Evolutionary conservation across 2,113 vertebrate genomes (phyloP), one percentile per base, ranked within the genome.

Genomic region (Papio anubis): DNA sequence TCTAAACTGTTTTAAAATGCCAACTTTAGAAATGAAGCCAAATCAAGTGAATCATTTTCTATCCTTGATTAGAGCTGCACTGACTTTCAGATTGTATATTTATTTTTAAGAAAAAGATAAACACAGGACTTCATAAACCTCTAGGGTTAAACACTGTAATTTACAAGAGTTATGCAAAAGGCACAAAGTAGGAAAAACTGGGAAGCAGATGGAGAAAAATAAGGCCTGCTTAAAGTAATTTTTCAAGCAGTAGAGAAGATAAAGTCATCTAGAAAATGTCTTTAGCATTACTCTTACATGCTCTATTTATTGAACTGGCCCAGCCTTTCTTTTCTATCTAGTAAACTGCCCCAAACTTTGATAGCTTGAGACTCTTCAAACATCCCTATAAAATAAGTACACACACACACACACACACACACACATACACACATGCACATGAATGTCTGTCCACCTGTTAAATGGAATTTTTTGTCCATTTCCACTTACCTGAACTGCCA

Each of bases 1-100:
- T 85, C 90, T 91, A 83, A 32, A 40, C 48, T 55, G 32, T 43
- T 90, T 68, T 76, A n/a, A 90, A 78, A 87, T 32, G 78, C 61
- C 94, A 96, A 20, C 16, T 93, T 92, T 87, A 75, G 57, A 96
- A 97, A 97, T 80, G 66, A 18, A 97, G 96, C 94, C 30, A 93
- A 97, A 96, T 52, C 50, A 94, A 96, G n/a, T 68, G 30, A 45
- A 96, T 43, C 11, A 86, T 94, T 94, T 59, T 84, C 68, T 78
- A 80, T 85, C 43, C 35, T 48, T 35, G 57, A 23, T 88, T 90
- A 93, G 61, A 93, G n/a, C 45, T 81, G 50, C 0, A 35, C 3
- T 50, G 70, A 90, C 75, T 90, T 97, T 93, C 64, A 93, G 5
- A 16, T 90, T 92, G 32, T 59, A 48, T 64, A 6, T 30, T 87